Conservation (phyloP, 2,113 vertebrate genomes). For the Albula glossodonta region DNA sequence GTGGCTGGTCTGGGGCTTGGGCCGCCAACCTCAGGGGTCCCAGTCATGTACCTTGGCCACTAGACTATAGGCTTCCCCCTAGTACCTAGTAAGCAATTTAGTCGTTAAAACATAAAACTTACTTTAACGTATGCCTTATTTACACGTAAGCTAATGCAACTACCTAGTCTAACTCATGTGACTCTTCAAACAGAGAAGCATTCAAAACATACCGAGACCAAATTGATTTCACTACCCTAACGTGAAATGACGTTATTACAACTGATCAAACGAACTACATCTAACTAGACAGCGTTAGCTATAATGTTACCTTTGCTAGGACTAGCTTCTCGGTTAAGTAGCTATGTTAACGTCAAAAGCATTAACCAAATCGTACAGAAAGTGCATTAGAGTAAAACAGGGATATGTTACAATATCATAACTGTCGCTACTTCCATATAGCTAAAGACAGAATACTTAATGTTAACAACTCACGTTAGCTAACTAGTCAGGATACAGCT, state of each 20-base stretch:
- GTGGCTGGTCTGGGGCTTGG: too few relatives aligned
- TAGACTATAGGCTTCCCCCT: too few relatives aligned
- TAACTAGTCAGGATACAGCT: background rate
- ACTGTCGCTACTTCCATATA: background rate
- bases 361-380: background rate
- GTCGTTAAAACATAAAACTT: too few relatives aligned
- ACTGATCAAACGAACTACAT: background rate
- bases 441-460: background rate
- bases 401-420: background rate
- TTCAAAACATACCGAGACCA: background rate
- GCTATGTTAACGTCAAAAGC: background rate
- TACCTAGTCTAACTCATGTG: slow-evolving; percentile 28
- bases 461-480: background rate
- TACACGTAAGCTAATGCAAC: slow-evolving; percentile 37
- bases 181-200: background rate
- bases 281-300: background rate
- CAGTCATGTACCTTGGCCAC: too few relatives aligned
- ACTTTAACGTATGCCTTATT: too few relatives aligned
- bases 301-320: too few relatives aligned
- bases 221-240: background rate
- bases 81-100: background rate
- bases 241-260: background rate
- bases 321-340: background rate
- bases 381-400: background rate
- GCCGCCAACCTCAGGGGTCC: too few relatives aligned